Evolutionary conservation across 2,113 vertebrate species (phyloP), one percentile per base, ranked within the genome.

Genomic region (Heterotilapia buettikoferi): DNA sequence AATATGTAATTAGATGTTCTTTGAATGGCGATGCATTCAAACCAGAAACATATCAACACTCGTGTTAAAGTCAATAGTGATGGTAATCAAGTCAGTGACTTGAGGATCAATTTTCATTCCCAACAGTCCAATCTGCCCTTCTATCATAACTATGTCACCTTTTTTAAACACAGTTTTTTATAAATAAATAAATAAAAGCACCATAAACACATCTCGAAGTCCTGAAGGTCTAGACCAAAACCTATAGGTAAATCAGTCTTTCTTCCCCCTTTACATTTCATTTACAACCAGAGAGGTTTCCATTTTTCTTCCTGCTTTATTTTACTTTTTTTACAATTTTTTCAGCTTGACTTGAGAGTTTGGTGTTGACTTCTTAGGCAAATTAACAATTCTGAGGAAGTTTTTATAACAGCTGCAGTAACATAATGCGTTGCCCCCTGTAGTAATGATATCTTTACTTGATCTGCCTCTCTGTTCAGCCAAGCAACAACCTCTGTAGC

Each of bases 1-100:
- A 88, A 91, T 82, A 61, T 89, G 36, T 92, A 76, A 92, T 94
- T 86, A 85, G 86, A 84, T 59, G 71, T 57, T 3, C 61, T 33
- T 16, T 89, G 82, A 88, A 86, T 68, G 71, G 53, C 29, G 21
- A 24, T 59, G 59, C 36, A 50, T 91, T 84, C 88, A 73, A 82
- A 80, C 50, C 78, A 79, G 56, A 56, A 88, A 90, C 84, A 88
- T 91, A 88, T 80, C 83, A 91, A 56, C 53, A 54, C n/a, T 88
- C 24, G 84, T 79, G 82, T 76, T 47, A 31, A 91, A 88, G 82
- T 88, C 87, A 89, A 90, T 90, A 88, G 54, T 66, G 54, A 78
- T 87, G 19, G 53, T 84, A 78, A 88, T 87, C 85, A 82, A 89
- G 24, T 9, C 12, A 31, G 36, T 40, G 79, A 80, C 82, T 57